A percentile compares a stretch with the other conserved stretches of the same genome.
Evolutionary conservation across 2,113 vertebrate species (phyloP).

Genomic region (Indicator indicator): DNA sequence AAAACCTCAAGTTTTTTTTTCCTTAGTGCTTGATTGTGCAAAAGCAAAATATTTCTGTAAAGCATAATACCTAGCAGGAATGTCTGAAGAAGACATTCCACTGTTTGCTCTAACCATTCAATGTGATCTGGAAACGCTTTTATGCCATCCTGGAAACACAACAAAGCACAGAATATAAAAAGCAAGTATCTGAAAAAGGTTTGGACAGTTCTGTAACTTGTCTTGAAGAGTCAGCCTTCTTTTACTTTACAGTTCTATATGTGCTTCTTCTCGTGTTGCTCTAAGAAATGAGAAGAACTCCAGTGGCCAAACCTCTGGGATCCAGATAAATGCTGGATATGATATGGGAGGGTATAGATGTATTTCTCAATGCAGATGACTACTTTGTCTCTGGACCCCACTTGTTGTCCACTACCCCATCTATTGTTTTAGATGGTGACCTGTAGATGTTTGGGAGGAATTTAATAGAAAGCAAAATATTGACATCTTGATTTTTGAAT

Average conservation of each 20-base stretch:
- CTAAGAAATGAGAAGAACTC: neutral
- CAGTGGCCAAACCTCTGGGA: neutral
- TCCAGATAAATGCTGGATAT: neutral
- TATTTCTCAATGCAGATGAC: neutral
- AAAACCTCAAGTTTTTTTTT: neutral
- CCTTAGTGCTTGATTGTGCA: neutral
- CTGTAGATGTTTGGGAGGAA: neutral
- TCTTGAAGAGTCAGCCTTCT: neutral
- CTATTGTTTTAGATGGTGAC: neutral
- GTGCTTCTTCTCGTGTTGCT: neutral
- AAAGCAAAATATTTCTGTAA: neutral
- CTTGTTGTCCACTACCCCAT: neutral
- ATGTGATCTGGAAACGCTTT: neutral
- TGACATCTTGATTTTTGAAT: neutral
- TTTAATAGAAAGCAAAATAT: neutral
- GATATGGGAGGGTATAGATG: neutral
- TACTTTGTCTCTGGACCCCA: neutral
- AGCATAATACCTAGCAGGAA: neutral
- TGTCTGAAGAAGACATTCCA: neutral
- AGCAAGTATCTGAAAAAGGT: neutral
- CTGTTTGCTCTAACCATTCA: neutral
- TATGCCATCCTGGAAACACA: neutral
- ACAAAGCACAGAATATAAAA: neutral
- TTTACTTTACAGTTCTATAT: neutral
- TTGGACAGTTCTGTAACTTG: neutral